These are phyloP conservation scores for Habrosyne pyritoides DNA, from an alignment of 2,888 invertebrate species.

Conservation along the genomic window DNA sequence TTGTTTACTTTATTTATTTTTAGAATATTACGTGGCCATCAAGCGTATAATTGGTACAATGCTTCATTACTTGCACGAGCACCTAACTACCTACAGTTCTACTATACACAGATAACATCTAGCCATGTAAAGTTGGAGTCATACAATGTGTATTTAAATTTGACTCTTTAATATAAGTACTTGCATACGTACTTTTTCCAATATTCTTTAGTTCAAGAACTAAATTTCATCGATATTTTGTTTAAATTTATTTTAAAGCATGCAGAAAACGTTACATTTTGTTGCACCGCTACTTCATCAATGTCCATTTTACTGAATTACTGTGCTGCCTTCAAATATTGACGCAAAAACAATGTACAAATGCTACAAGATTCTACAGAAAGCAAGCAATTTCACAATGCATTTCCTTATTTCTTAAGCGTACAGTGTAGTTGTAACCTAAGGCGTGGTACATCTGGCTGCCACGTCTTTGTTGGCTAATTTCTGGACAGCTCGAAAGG, in stretches of 20 bases:
- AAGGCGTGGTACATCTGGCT: not conserved
- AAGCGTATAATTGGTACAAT: constrained; percentile 30
- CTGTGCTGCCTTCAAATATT: not conserved
- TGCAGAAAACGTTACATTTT: no score
- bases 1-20: not conserved
- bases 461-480: constrained; percentile 36
- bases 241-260: no score
- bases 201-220: no score
- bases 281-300: no score
- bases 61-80: constrained; percentile 13
- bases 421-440: not conserved
- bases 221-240: no score
- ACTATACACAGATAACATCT: not conserved
- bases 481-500: constrained; percentile 49
- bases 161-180: no score
- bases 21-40: constrained; percentile 6
- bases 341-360: not conserved
- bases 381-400: not conserved
- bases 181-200: no score
- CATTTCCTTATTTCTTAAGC: constrained; percentile 6
- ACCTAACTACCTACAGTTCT: constrained; percentile 7
- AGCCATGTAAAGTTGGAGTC: not conserved
- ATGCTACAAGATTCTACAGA: not conserved
- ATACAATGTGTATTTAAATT: not conserved
- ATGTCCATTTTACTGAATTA: no score